phyloP scores from a whole-genome alignment of 2,888 invertebrate species.

The Caenorhabditis plicata region DNA sequence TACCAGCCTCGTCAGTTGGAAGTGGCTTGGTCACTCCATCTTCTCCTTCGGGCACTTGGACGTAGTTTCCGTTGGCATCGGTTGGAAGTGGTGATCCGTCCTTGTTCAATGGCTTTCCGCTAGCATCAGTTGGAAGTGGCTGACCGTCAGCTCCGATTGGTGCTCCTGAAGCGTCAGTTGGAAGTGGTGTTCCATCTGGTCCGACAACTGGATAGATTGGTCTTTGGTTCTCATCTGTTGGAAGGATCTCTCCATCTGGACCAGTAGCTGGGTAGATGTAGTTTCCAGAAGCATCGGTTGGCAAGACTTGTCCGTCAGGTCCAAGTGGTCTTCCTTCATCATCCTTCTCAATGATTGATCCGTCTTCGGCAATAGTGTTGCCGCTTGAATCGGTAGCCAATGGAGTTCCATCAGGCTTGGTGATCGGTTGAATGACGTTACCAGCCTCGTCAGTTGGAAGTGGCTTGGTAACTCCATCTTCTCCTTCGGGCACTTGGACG shows the following conservation, averaged over 20 bases:
- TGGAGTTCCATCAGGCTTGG: constrained; percentile 16
- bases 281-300: constrained; percentile 36
- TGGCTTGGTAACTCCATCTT: constrained; percentile 2
- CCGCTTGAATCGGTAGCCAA: constrained; percentile 21
- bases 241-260: constrained; percentile 27
- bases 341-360: constrained; percentile 20
- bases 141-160: constrained; percentile 24
- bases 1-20: constrained; percentile 19
- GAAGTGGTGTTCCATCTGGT: constrained; percentile 28
- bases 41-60: constrained; percentile 7
- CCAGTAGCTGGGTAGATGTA: constrained; percentile 34
- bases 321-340: constrained; percentile 31
- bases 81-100: constrained; percentile 27
- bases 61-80: constrained; percentile 14
- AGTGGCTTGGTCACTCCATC: constrained; percentile 4
- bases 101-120: constrained; percentile 27
- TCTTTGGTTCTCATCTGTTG: constrained; percentile 32
- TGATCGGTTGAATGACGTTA: constrained; percentile 20
- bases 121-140: constrained; percentile 34
- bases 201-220: constrained; percentile 33
- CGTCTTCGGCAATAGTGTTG: constrained; percentile 19
- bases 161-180: constrained; percentile 33
- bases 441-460: constrained; percentile 33
- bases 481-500: constrained; percentile 13
- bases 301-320: constrained; percentile 21